Conservation (phyloP, 2,888 invertebrate species). For the Hecatera dysodea region DNA sequence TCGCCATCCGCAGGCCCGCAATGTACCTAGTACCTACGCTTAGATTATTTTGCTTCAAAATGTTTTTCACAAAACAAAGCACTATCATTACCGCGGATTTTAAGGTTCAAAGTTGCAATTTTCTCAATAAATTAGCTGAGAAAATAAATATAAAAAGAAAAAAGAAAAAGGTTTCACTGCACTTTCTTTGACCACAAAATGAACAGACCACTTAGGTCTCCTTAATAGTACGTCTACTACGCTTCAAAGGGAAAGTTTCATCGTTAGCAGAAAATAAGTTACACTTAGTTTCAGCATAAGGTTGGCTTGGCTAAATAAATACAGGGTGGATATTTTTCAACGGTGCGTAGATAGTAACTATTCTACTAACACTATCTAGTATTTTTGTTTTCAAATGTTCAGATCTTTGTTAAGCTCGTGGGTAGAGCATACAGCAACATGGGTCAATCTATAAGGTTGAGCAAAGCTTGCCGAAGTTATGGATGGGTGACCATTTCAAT, state of each 20-base stretch:
- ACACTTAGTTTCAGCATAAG: conserved; percentile 17
- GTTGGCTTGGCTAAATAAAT: conserved; percentile 16
- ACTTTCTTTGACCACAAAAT: conserved; percentile 43
- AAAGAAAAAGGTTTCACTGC: conserved; percentile 29
- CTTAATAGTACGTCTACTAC: neutral
- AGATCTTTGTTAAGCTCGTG: no score
- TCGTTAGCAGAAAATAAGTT: conserved; percentile 44
- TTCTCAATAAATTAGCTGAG: conserved; percentile 10
- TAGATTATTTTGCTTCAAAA: neutral
- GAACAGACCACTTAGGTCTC: conserved; percentile 19
- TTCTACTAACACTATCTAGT: neutral
- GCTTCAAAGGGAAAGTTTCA: conserved; percentile 42
- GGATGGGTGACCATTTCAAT: no score
- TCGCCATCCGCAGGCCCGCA: no score
- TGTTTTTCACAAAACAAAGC: neutral
- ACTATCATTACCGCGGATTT: neutral
- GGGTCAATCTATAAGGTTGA: no score
- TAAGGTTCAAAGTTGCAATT: neutral
- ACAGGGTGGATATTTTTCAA: conserved; percentile 21
- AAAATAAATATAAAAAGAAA: no score
- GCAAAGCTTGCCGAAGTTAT: no score
- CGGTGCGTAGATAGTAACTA: neutral
- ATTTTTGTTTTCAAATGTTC: no score
- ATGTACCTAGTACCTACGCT: neutral
- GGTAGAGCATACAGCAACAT: no score